Evolutionary conservation across 2,113 vertebrate genomes (phyloP), one percentile per base, ranked within the genome.

Genomic region (Antennarius striatus): DNA sequence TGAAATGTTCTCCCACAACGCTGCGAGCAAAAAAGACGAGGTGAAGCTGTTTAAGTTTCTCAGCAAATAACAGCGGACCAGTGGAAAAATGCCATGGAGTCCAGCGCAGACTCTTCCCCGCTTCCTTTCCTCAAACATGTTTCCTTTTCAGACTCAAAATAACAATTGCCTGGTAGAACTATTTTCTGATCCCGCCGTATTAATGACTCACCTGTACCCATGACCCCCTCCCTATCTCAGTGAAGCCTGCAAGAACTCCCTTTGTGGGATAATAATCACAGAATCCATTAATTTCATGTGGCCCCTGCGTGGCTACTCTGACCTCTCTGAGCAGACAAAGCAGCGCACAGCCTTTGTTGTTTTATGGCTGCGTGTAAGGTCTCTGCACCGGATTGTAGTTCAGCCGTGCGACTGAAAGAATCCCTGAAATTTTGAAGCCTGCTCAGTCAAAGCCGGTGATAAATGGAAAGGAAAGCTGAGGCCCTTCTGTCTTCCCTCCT

Each of bases 251-350:
- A 87, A 84, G 83, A 91, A 89, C 89, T 81, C 89, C 86, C 84
- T 89, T 76, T 73, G 55, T 48, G 56, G 54, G 83, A 81, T 81
- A 82, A 87, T 82, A 81, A 90, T 83, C 88, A 89, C 84, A 90
- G 89, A 90, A 83, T 80, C 49, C 36, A 67, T 79, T 79, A 83
- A 88, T 90, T 91, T 79, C 58, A 60, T 28, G 68, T 84, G 84
- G 90, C 81, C 86, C 48, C 77, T 76, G 63, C 78, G 6, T 67
- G 65, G 68, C 69, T 82, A 4, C 28, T 39, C n/a, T 78, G 77
- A 86, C 85, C 89, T 45, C 54, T 55, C 47, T 22, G 43, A 63
- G 47, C 68, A 82, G 75, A 67, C 70, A 42, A 79, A 56, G 69
- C 73, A 58, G 67, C 29, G 5, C 64, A 65, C 14, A 56, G 63